Base-by-base conservation (phyloP, 2,113 vertebrate genomes). In the Leuciscus idus region DNA sequence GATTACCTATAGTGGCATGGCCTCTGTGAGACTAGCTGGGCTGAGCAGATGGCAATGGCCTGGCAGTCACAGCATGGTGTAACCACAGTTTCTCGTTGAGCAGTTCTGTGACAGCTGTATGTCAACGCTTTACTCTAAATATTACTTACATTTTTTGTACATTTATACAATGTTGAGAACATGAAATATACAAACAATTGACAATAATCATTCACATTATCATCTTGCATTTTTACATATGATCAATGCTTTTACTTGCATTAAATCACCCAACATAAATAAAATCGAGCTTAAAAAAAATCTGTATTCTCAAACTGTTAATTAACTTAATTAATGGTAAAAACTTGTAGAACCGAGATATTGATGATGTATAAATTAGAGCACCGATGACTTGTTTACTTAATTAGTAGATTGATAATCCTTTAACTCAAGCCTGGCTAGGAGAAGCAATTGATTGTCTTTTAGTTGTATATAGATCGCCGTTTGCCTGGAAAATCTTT, bases 31-130 rank as follows among this genome's bases (percentile, higher is more conserved):
- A 15, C 50, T 75, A 23, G 83, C 59, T 52, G 74, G 88, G 89
- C 88, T 91, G 92, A 94, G 92, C 94, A 95, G 93, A 95, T 95
- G 95, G 94, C 89, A 87, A 78, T 61, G 79, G 89, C 91, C 91
- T 93, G 92, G 92, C 90, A 92, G 88, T 88, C 92, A 84, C 92
- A 92, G 93, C 92, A 91, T 93, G 94, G 92, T 12, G 5, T 70
- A 76, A 82, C 36, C 13, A 12, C 48, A 43, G 62, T 28, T 70
- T 84, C 28, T 13, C 13, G 30, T 70, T 8, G 64, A 55, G 77
- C 61, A 2, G 15, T 23, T 43, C 36, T 73, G 85, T 30, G 83
- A 79, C 73, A 82, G 82, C 83, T 85, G 83, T 48, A 66, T 85
- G 39, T 74, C 78, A 85, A 43, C 9, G 19, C 26, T 70, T 80